phyloP scores from a whole-genome alignment of 2,888 invertebrate species.

The Copidosoma aretas region DNA sequence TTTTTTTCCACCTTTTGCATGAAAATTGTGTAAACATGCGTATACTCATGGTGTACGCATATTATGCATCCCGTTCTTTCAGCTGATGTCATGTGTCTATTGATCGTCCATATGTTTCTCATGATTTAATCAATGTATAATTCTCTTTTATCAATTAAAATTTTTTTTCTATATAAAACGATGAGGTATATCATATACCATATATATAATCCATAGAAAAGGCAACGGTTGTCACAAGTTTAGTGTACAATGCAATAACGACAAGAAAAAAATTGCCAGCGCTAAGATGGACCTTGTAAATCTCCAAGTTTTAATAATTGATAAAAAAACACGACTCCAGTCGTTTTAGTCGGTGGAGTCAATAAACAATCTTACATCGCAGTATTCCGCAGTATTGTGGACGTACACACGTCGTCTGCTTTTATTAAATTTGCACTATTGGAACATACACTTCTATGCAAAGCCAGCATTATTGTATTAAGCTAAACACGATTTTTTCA shows the following conservation, averaged over 20 bases:
- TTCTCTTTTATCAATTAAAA: slow-evolving; percentile 4
- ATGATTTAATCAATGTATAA: slow-evolving; percentile 1
- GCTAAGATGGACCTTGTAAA: slow-evolving; percentile 19
- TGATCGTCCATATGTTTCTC: slow-evolving; percentile 14
- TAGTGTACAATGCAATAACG: slow-evolving; percentile 32
- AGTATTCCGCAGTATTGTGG: slow-evolving; percentile 35
- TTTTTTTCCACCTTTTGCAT: slow-evolving; percentile 27
- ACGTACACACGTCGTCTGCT: slow-evolving; percentile 16
- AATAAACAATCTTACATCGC: slow-evolving; percentile 41
- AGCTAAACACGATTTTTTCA: slow-evolving; percentile 25
- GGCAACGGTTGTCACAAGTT: slow-evolving; percentile 40
- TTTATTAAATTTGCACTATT: slow-evolving; percentile 35
- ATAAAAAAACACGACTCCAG: slow-evolving; percentile 31
- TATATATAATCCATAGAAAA: slow-evolving; percentile 38
- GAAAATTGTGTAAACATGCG: slow-evolving; percentile 42
- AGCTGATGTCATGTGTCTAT: slow-evolving; percentile 34
- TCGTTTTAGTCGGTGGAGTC: slow-evolving; percentile 20
- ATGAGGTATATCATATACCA: slow-evolving; percentile 34
- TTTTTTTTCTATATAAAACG: slow-evolving; percentile 30
- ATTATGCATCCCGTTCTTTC: slow-evolving; percentile 37
- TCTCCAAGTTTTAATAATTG: slow-evolving; percentile 28
- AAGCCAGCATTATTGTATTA: slow-evolving; percentile 23
- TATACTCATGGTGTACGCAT: slow-evolving; percentile 39
- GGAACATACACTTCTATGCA: slow-evolving; percentile 20
- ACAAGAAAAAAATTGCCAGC: slow-evolving; percentile 32